Evolutionary conservation across 2,888 invertebrate species (phyloP).

Genomic region (Calliopum simillimum): DNA sequence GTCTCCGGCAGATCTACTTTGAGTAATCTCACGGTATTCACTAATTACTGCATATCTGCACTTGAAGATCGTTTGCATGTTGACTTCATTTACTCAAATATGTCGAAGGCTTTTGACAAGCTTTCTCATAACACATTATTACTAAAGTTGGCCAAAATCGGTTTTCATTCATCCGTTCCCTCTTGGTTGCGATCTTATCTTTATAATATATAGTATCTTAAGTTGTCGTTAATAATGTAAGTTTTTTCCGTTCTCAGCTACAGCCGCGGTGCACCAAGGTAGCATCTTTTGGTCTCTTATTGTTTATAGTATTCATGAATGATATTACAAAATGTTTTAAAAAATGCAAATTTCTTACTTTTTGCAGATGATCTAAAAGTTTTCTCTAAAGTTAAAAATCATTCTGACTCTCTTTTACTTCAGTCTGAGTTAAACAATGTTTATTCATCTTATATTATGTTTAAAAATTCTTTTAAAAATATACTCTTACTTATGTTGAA

Average conservation of each 20-base stretch:
- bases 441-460: no score
- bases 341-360: constrained; percentile 1
- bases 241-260: constrained; percentile 8
- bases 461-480: no score
- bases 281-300: constrained; percentile 29
- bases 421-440: no score
- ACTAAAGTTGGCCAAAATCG: not conserved
- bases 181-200: constrained; percentile 25
- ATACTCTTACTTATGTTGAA: no score
- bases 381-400: not conserved
- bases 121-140: constrained; percentile 11
- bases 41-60: constrained; percentile 7
- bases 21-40: constrained; percentile 7
- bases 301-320: constrained; percentile 28
- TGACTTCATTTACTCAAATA: not conserved
- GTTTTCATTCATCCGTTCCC: constrained; percentile 13
- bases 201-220: constrained; percentile 11
- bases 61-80: not conserved
- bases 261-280: constrained; percentile 32
- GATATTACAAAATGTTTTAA: constrained; percentile 16
- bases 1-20: not conserved
- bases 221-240: constrained; percentile 16
- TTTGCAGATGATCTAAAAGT: constrained; percentile 28
- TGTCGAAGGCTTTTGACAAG: constrained; percentile 23
- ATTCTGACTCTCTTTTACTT: no score